Conservation (phyloP, 2,113 vertebrate genomes). For the Cyanoramphus novaezelandiae region DNA sequence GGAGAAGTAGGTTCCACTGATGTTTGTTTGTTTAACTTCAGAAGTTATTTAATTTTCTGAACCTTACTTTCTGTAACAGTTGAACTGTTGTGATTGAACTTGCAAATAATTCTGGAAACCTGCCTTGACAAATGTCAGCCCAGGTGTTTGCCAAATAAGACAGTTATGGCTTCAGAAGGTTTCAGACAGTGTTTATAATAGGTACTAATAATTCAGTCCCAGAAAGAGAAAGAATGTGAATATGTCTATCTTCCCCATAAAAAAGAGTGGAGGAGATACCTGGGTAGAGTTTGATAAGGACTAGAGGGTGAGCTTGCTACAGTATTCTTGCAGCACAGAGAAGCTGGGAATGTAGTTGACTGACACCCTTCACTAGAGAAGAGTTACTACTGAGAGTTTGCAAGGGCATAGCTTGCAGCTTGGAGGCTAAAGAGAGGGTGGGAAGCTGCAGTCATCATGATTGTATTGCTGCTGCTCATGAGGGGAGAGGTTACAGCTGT, state of each 20-base stretch:
- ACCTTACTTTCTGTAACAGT: background rate
- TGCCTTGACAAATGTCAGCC: background rate
- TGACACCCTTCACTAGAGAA: background rate
- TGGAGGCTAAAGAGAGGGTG: background rate
- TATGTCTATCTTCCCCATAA: background rate
- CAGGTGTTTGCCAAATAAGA: background rate
- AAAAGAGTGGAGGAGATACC: background rate
- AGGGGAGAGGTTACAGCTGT: background rate
- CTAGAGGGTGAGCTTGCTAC: background rate
- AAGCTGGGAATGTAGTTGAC: background rate
- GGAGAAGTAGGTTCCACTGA: background rate
- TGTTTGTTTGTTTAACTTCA: slow-evolving; percentile 21
- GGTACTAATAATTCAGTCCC: background rate
- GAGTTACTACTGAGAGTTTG: background rate
- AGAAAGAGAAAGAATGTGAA: background rate
- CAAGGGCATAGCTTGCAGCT: background rate
- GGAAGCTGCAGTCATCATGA: background rate
- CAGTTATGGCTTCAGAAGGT: background rate
- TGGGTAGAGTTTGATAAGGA: background rate
- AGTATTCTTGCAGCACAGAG: background rate
- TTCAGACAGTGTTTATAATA: background rate
- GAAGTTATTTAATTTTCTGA: background rate
- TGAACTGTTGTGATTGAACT: background rate
- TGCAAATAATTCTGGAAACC: background rate
- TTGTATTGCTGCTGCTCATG: background rate